Conservation (phyloP, 2,797 vertebrate species). For the Erpetoichthys calabaricus region DNA sequence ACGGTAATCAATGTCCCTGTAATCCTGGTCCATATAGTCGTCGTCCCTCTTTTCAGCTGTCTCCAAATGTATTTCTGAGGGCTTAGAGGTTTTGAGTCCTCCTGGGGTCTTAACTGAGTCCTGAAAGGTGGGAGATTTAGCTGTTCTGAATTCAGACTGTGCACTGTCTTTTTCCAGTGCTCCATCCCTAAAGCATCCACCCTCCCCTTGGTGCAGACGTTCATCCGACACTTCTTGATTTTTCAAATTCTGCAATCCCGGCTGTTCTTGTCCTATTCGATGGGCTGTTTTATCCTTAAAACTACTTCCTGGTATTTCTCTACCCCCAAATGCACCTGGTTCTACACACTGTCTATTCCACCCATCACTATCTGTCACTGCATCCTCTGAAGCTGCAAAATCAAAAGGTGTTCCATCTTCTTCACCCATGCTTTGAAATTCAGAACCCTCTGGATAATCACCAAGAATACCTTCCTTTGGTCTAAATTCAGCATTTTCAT, state of each 20-base stretch:
- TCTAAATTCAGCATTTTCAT: conserved; percentile 26
- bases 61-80: conserved; percentile 40
- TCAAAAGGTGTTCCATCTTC: not conserved
- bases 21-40: conserved; percentile 78
- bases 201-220: conserved; percentile 22
- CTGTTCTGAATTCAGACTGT: conserved; percentile 12
- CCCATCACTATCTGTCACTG: too few relatives aligned
- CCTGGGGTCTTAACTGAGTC: conserved; percentile 31
- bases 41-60: conserved; percentile 58
- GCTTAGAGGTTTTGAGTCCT: conserved; percentile 26
- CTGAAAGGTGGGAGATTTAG: conserved; percentile 32
- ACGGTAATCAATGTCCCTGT: conserved; percentile 88
- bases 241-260: too few relatives aligned
- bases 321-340: too few relatives aligned
- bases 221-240: too few relatives aligned
- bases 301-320: too few relatives aligned
- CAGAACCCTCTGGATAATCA: conserved; percentile 30
- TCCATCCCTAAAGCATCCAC: conserved; percentile 22
- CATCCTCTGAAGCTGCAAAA: too few relatives aligned
- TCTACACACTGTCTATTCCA: too few relatives aligned
- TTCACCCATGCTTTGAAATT: not conserved
- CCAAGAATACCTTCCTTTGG: conserved; percentile 27
- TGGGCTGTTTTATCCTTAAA: too few relatives aligned
- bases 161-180: conserved; percentile 8
- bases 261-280: too few relatives aligned